These are phyloP conservation scores for Brachionus paranguensis DNA, from an alignment of 1,140 invertebrate species.

Conservation along the genomic window DNA sequence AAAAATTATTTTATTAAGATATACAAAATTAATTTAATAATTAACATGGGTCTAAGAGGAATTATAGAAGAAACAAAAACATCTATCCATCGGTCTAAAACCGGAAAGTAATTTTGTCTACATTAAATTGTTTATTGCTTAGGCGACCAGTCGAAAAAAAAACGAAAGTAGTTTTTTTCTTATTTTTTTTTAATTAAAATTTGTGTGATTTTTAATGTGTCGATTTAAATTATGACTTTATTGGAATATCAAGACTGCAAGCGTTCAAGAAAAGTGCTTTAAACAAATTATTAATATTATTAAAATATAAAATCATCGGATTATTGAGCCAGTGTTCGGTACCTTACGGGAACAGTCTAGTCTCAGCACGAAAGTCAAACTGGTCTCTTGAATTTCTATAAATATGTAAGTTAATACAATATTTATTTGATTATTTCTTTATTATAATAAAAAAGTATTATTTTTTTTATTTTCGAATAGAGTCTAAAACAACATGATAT, in stretches of 20 bases:
- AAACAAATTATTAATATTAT: not conserved
- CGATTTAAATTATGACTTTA: not conserved
- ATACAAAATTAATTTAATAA: not conserved
- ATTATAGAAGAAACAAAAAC: not conserved
- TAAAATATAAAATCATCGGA: not conserved
- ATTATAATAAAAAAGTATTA: not conserved
- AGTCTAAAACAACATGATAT: not conserved
- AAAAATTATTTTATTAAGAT: not conserved
- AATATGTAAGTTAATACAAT: conserved; percentile 30
- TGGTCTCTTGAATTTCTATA: not conserved
- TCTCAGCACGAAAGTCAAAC: conserved; percentile 16
- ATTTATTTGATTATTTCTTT: conserved; percentile 22
- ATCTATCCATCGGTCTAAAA: not conserved
- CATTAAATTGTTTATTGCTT: not conserved
- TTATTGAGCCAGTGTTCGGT: not conserved
- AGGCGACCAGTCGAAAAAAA: conserved; percentile 7
- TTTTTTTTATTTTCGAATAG: not conserved
- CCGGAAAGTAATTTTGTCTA: not conserved
- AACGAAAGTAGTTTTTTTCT: not conserved
- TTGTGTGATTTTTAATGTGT: not conserved
- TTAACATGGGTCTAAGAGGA: not conserved
- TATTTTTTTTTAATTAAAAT: not conserved
- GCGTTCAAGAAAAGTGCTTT: not conserved
- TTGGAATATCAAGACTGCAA: not conserved
- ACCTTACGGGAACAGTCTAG: not conserved